phyloP scores from a whole-genome alignment of 2,113 vertebrate genomes.

The Gobius niger region DNA sequence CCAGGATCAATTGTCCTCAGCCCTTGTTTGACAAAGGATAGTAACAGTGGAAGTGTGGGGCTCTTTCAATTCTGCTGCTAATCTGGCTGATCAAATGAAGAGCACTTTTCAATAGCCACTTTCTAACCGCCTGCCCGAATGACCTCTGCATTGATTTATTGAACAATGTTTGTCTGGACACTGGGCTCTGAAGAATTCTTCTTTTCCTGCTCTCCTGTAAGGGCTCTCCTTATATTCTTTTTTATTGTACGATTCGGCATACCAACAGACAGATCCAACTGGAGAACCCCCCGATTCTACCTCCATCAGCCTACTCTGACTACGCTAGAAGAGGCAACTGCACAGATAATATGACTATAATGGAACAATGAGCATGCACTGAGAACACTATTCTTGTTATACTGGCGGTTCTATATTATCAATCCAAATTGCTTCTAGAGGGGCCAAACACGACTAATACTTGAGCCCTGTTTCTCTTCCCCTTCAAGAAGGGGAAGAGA shows the following conservation, averaged over 20 bases:
- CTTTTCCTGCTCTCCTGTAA: slow-evolving; percentile 11
- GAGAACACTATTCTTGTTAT: no score
- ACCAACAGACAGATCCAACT: no score
- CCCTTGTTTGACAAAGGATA: neutral
- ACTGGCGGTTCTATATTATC: no score
- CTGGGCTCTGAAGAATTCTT: slow-evolving; percentile 20
- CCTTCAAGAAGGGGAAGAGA: slow-evolving; percentile 27
- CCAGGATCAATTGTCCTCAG: neutral
- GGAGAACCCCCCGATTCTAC: no score
- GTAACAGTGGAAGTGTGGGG: slow-evolving; percentile 4
- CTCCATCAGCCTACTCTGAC: no score
- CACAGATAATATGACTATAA: no score
- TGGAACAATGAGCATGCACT: no score
- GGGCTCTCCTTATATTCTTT: neutral
- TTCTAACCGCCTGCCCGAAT: slow-evolving; percentile 50
- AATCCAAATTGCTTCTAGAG: no score
- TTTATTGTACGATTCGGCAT: no score
- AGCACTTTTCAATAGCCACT: slow-evolving; percentile 44
- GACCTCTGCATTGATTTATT: slow-evolving; percentile 70
- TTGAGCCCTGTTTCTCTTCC: slow-evolving; percentile 7
- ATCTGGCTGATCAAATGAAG: slow-evolving; percentile 46
- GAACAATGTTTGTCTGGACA: slow-evolving; percentile 52
- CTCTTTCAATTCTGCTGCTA: slow-evolving; percentile 31
- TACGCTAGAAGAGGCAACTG: no score
- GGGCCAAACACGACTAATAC: slow-evolving; percentile 29